Evolutionary conservation across 2,888 invertebrate species (phyloP).

Genomic region (Osedax frankpressi): DNA sequence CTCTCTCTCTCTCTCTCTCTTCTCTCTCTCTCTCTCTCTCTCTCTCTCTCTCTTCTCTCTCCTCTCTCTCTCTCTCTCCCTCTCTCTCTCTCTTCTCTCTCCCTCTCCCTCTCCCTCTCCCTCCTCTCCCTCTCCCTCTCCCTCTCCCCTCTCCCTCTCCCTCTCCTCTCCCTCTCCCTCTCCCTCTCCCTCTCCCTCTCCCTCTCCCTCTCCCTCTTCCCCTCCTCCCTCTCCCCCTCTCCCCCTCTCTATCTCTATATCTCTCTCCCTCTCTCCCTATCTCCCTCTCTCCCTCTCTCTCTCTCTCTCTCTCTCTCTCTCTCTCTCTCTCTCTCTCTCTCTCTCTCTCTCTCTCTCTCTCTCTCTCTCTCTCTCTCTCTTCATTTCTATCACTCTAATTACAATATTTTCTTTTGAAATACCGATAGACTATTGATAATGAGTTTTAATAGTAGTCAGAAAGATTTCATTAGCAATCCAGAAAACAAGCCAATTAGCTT

Average conservation of each 20-base stretch:
- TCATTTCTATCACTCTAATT: too few species aligned
- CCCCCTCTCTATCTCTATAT: too few species aligned
- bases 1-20: too few species aligned
- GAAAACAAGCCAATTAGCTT: neutral
- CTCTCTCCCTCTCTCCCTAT: too few species aligned
- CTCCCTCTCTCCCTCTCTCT: too few species aligned
- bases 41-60: neutral
- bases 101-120: neutral
- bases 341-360: neutral
- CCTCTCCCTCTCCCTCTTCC: neutral
- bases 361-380: too few species aligned
- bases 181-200: neutral
- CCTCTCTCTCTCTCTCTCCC: neutral
- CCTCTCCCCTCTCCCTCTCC: slow-evolving; percentile 6
- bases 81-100: neutral
- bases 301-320: neutral
- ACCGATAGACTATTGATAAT: too few species aligned
- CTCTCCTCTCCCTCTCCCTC: neutral
- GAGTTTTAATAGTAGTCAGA: too few species aligned
- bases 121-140: neutral
- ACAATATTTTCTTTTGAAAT: too few species aligned
- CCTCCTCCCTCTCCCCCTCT: neutral
- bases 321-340: neutral
- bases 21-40: neutral
- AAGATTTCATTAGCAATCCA: too few species aligned